These are phyloP conservation scores for Megalops cyprinoides DNA, from an alignment of 2,797 vertebrate genomes.

Conservation along the genomic window DNA sequence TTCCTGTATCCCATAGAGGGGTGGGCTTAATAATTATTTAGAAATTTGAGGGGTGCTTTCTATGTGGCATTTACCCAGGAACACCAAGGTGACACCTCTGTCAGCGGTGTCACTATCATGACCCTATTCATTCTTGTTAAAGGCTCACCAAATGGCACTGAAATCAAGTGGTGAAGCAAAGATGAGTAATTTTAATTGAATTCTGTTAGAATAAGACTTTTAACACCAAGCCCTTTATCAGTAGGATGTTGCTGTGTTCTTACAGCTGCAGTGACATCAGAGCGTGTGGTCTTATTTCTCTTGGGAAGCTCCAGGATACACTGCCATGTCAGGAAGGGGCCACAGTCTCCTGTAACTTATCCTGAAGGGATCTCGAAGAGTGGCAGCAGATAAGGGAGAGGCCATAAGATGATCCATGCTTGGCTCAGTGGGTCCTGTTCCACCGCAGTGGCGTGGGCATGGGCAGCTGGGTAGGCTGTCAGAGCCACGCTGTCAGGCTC, in stretches of 20 bases:
- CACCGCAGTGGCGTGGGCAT: not conserved
- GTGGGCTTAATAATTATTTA: slow-evolving; percentile 29
- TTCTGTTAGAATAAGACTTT: not conserved
- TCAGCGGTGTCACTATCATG: slow-evolving; percentile 38
- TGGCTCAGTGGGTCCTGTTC: not conserved
- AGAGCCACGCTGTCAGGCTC: too few relatives aligned
- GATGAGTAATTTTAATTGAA: slow-evolving; percentile 16
- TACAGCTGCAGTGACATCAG: not conserved
- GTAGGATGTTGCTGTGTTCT: not conserved
- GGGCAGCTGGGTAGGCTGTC: not conserved
- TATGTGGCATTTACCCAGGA: slow-evolving; percentile 47
- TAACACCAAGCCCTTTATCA: not conserved
- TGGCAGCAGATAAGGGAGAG: not conserved
- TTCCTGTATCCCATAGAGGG: slow-evolving; percentile 26
- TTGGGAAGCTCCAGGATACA: not conserved
- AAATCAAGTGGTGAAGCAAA: slow-evolving; percentile 14
- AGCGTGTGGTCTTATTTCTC: too few relatives aligned
- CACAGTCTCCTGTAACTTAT: not conserved
- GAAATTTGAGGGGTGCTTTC: slow-evolving; percentile 33
- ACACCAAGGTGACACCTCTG: slow-evolving; percentile 33
- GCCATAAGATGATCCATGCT: too few relatives aligned
- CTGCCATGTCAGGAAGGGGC: not conserved
- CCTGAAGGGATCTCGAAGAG: not conserved
- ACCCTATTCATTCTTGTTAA: slow-evolving; percentile 33
- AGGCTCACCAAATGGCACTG: not conserved